A percentile compares a stretch with the other conserved stretches of the same genome.
Conservation (phyloP, 2,797 vertebrate species). For the Alosa sapidissima region DNA sequence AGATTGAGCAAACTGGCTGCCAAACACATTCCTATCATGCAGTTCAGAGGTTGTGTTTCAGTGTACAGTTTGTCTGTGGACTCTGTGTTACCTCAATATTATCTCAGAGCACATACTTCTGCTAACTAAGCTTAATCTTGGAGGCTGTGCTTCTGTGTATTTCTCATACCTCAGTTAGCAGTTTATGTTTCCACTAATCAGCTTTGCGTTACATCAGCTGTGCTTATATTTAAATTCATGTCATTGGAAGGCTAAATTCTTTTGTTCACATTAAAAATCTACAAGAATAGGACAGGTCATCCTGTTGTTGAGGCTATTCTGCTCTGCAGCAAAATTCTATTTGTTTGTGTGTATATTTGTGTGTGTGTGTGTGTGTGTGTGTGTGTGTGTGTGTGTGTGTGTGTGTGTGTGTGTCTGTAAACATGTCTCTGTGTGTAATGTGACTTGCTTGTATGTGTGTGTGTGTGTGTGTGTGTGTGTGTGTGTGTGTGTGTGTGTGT, state of each 20-base stretch:
- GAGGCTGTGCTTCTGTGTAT: background rate
- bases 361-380: background rate
- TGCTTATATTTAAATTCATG: background rate
- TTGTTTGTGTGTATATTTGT: background rate
- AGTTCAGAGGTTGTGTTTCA: too few relatives aligned
- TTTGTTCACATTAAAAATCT: background rate
- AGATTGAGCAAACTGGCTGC: too few relatives aligned
- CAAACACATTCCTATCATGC: too few relatives aligned
- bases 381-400: background rate
- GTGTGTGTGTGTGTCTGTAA: background rate
- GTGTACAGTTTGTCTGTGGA: too few relatives aligned
- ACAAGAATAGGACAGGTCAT: background rate
- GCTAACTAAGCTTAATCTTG: background rate
- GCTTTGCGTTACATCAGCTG: background rate
- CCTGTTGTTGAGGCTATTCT: background rate
- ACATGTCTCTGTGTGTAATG: background rate
- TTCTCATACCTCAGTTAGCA: background rate
- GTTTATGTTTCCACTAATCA: background rate
- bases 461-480: conserved; percentile 1
- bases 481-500: conserved; percentile 4
- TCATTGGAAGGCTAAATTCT: background rate
- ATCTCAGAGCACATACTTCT: background rate
- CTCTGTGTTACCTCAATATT: too few relatives aligned
- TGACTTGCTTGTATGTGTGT: background rate
- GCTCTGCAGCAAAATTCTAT: background rate